Evolutionary conservation across 2,797 vertebrate genomes (phyloP).

Genomic region (Myotis planiceps): DNA sequence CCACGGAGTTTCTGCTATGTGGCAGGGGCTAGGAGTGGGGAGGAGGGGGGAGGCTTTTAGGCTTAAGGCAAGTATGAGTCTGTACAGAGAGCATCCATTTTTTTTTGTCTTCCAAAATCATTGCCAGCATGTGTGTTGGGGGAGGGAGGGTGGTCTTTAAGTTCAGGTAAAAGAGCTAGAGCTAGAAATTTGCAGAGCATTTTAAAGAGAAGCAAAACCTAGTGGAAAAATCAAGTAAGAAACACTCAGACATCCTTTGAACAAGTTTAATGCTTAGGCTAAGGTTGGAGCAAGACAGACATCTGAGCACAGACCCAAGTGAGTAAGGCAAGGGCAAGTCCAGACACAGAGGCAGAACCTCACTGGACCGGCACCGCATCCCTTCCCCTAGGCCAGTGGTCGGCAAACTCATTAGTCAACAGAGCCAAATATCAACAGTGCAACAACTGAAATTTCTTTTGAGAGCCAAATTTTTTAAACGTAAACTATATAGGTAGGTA

Average conservation of each 20-base stretch:
- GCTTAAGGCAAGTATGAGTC: neutral
- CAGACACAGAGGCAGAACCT: neutral
- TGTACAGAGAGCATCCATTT: neutral
- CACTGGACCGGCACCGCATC: neutral
- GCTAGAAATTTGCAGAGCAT: neutral
- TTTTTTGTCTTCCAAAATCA: neutral
- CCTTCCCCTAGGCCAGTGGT: neutral
- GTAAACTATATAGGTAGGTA: too few relatives aligned
- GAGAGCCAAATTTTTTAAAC: too few relatives aligned
- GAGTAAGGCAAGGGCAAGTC: constrained; percentile 1
- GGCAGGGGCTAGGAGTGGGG: neutral
- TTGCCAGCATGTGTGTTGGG: neutral
- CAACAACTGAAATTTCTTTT: too few relatives aligned
- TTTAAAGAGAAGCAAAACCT: neutral
- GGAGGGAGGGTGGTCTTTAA: neutral
- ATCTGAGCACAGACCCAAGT: neutral
- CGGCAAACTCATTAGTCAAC: too few relatives aligned
- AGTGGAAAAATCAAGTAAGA: neutral
- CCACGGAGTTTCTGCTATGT: neutral
- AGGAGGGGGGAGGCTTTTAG: neutral
- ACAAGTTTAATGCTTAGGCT: neutral
- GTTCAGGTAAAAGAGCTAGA: neutral
- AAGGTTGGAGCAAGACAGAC: neutral
- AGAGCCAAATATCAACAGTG: too few relatives aligned
- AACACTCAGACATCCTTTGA: neutral